Evolutionary conservation across 2,888 invertebrate genomes (phyloP).

Genomic region (Sipha maydis): DNA sequence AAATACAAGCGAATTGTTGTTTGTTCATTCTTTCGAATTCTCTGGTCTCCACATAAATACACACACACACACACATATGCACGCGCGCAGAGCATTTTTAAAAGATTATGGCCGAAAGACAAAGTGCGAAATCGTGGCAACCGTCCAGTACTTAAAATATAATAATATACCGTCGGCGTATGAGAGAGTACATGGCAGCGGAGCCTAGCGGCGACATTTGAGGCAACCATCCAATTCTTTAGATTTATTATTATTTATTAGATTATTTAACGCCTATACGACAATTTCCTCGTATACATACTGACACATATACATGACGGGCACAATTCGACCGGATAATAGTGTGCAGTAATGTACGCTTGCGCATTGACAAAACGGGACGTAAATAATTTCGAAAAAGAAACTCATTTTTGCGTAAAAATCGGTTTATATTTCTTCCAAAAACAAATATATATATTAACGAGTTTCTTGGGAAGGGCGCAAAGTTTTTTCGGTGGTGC

Average conservation of each 20-base stretch:
- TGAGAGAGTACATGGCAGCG: slow-evolving; percentile 24
- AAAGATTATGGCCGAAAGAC: slow-evolving; percentile 60
- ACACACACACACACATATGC: neutral
- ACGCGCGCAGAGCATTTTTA: slow-evolving; percentile 39
- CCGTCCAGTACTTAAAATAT: slow-evolving; percentile 61
- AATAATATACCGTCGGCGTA: slow-evolving; percentile 41
- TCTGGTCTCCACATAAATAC: neutral
- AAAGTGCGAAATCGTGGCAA: slow-evolving; percentile 62
- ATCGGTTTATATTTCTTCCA: neutral
- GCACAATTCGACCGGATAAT: slow-evolving; percentile 56
- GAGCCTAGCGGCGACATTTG: slow-evolving; percentile 48
- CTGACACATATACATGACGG: slow-evolving; percentile 19
- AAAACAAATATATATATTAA: slow-evolving; percentile 1
- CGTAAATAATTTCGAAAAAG: slow-evolving; percentile 10
- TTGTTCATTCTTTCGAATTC: slow-evolving; percentile 31
- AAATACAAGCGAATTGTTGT: slow-evolving; percentile 24
- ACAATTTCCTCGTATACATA: slow-evolving; percentile 29
- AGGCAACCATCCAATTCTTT: slow-evolving; percentile 59
- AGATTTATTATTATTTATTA: slow-evolving; percentile 62
- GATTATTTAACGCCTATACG: slow-evolving; percentile 59
- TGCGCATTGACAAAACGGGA: slow-evolving; percentile 14
- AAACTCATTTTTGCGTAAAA: neutral
- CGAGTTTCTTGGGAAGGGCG: neutral
- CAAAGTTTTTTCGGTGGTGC: neutral
- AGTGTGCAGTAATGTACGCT: neutral